These are phyloP conservation scores for Scopus umbretta DNA, from an alignment of 2,113 vertebrate genomes.

Conservation along the genomic window DNA sequence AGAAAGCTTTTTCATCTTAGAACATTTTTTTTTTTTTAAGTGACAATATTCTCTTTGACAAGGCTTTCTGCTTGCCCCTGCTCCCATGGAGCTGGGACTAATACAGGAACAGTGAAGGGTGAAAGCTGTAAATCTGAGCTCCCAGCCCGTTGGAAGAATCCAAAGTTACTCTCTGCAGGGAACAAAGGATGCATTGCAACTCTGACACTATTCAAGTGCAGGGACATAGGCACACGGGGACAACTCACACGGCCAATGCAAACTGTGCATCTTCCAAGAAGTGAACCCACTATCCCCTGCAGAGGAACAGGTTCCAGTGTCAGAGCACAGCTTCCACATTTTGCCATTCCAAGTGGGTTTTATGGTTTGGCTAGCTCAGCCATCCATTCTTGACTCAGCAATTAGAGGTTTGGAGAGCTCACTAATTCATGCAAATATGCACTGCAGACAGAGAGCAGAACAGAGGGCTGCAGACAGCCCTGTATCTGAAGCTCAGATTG, in stretches of 20 bases:
- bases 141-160: neutral
- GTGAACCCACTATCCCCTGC: neutral
- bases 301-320: too few relatives aligned
- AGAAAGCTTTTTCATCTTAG: neutral
- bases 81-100: neutral
- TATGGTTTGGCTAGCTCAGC: neutral
- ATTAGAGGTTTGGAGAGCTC: neutral
- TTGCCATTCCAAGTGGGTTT: neutral
- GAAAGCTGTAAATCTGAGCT: neutral
- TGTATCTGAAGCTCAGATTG: slow-evolving; percentile 60
- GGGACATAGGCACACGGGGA: neutral
- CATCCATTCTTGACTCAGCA: neutral
- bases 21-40: neutral
- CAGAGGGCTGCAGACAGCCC: slow-evolving; percentile 75
- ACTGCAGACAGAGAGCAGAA: slow-evolving; percentile 62
- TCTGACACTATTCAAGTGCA: neutral
- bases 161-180: neutral
- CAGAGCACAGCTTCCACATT: neutral
- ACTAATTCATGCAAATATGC: slow-evolving; percentile 45
- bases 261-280: neutral
- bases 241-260: neutral
- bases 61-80: neutral
- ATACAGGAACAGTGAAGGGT: neutral
- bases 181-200: neutral
- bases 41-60: neutral